Evolutionary conservation across 1,140 invertebrate species (phyloP).

Genomic region (Nephotettix cincticeps): DNA sequence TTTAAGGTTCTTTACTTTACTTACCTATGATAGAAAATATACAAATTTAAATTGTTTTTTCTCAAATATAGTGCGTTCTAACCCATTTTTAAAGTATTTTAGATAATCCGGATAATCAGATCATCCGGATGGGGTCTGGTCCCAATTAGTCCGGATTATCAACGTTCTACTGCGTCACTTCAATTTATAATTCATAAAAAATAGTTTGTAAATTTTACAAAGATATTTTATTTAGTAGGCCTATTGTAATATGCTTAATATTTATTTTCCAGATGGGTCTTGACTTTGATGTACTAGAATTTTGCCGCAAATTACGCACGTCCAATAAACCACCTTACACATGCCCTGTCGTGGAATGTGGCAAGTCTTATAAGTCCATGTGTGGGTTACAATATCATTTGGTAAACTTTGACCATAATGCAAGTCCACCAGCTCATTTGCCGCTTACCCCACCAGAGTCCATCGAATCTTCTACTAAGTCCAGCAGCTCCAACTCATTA

Average conservation of each 20-base stretch:
- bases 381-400: conserved; percentile 84
- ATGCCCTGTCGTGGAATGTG: conserved; percentile 80
- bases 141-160: too few species aligned
- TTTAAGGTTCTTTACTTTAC: too few species aligned
- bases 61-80: too few species aligned
- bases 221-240: not conserved
- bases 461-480: not conserved
- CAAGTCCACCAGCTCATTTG: conserved; percentile 39
- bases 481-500: conserved; percentile 8
- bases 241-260: not conserved
- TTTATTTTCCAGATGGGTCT: conserved; percentile 58
- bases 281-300: conserved; percentile 82
- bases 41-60: too few species aligned
- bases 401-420: conserved; percentile 78
- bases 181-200: not conserved
- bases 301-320: conserved; percentile 75
- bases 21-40: too few species aligned
- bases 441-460: not conserved
- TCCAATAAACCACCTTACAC: conserved; percentile 79
- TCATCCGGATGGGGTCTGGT: too few species aligned
- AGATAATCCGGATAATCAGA: too few species aligned
- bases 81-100: too few species aligned
- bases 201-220: not conserved
- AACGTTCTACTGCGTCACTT: too few species aligned
- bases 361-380: conserved; percentile 81